Evolutionary conservation across 2,888 invertebrate species (phyloP).

Genomic region (Agrochola lota): DNA sequence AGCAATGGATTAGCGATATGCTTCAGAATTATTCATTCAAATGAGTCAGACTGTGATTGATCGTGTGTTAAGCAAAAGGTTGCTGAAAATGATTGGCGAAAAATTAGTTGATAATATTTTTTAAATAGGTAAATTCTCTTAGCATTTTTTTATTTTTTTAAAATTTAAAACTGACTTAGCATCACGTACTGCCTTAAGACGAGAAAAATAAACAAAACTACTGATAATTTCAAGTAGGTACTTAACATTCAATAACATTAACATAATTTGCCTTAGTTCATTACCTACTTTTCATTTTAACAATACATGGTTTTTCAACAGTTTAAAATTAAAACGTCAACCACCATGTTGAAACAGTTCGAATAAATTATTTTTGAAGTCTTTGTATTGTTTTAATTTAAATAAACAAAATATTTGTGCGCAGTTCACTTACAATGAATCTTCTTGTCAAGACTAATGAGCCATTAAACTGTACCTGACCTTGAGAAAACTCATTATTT

Average conservation of each 20-base stretch:
- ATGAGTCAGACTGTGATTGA: too few relatives aligned
- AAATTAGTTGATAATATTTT: not conserved
- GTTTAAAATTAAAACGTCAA: slow-evolving; percentile 3
- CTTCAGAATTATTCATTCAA: too few relatives aligned
- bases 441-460: slow-evolving; percentile 1
- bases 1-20: too few relatives aligned
- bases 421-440: slow-evolving; percentile 27
- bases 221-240: not conserved
- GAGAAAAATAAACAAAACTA: slow-evolving; percentile 9
- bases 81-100: not conserved
- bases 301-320: slow-evolving; percentile 23
- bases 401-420: slow-evolving; percentile 20
- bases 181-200: not conserved
- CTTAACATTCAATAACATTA: not conserved
- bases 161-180: not conserved
- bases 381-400: slow-evolving; percentile 20
- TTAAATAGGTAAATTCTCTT: not conserved
- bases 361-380: slow-evolving; percentile 23
- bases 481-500: slow-evolving; percentile 1
- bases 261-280: slow-evolving; percentile 13
- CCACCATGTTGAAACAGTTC: slow-evolving; percentile 6
- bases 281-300: slow-evolving; percentile 7
- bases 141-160: not conserved
- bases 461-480: not conserved
- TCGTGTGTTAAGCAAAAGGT: too few relatives aligned